Conservation (phyloP, 1,140 invertebrate genomes). For the Hyposmocoma kahamanoa region DNA sequence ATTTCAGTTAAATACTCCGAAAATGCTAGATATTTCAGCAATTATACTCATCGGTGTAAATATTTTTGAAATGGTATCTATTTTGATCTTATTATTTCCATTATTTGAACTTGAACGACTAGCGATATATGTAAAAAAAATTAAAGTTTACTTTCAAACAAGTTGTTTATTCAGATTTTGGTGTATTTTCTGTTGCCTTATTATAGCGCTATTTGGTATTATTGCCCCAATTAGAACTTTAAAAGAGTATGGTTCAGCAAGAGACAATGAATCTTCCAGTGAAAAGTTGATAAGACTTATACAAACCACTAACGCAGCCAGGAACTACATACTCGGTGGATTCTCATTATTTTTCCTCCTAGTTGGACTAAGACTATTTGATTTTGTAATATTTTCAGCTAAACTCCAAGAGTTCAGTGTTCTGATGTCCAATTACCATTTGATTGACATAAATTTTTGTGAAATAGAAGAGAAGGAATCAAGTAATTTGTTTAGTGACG, state of each 20-base stretch:
- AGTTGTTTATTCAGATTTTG: no score
- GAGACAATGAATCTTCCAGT: slow-evolving; percentile 19
- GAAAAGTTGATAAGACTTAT: slow-evolving; percentile 31
- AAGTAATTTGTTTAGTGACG: background rate
- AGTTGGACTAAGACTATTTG: slow-evolving; percentile 31
- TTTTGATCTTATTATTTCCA: slow-evolving; percentile 33
- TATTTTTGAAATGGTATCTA: slow-evolving; percentile 35
- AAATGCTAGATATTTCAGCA: slow-evolving; percentile 22
- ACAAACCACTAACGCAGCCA: slow-evolving; percentile 27
- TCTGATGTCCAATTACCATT: slow-evolving; percentile 41
- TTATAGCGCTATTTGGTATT: slow-evolving; percentile 18
- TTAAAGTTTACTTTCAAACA: no score
- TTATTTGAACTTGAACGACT: slow-evolving; percentile 24
- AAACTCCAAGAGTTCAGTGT: slow-evolving; percentile 44
- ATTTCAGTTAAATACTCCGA: slow-evolving; percentile 3
- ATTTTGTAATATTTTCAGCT: slow-evolving; percentile 42
- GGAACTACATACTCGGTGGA: slow-evolving; percentile 39
- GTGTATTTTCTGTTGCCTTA: background rate
- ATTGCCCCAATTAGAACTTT: slow-evolving; percentile 29
- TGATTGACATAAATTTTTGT: slow-evolving; percentile 29
- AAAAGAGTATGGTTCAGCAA: slow-evolving; percentile 9
- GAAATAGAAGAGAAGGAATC: slow-evolving; percentile 13
- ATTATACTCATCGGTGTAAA: slow-evolving; percentile 26
- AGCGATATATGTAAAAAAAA: no score
- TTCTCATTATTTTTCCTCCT: slow-evolving; percentile 41